A percentile compares a stretch with the other conserved stretches of the same genome.
These are phyloP conservation scores for Peromyscus maniculatus DNA, from an alignment of 2,113 vertebrate species.

Conservation along the genomic window DNA sequence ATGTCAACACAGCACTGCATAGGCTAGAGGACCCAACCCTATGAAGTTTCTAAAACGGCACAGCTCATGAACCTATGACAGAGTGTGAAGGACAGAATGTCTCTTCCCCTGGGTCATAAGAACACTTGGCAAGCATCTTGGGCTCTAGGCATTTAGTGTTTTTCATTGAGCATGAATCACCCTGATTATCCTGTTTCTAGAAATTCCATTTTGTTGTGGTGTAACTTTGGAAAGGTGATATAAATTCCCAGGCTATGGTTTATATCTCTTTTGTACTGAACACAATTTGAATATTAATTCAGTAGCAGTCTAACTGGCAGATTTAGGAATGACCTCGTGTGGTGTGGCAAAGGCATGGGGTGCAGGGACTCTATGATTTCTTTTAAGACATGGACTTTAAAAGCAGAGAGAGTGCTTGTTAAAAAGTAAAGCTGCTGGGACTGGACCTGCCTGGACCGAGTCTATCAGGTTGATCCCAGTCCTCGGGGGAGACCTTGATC, in stretches of 20 bases:
- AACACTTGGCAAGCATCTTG: no score
- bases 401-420: not conserved
- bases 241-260: not conserved
- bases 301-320: not conserved
- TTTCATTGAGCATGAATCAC: not conserved
- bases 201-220: not conserved
- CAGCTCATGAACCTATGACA: not conserved
- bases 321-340: not conserved
- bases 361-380: not conserved
- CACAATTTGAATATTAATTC: conserved; percentile 22
- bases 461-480: no score
- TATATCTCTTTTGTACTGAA: conserved; percentile 2
- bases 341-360: not conserved
- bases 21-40: not conserved
- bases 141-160: not conserved
- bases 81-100: not conserved
- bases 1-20: not conserved
- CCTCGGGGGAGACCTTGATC: no score
- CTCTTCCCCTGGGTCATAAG: not conserved
- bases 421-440: not conserved
- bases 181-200: not conserved
- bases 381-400: not conserved
- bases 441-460: no score
- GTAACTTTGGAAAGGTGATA: not conserved
- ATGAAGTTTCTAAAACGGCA: not conserved